A percentile compares a stretch with the other conserved stretches of the same genome.
Conservation (phyloP, 2,888 invertebrate genomes). For the Ferrisia virgata region DNA sequence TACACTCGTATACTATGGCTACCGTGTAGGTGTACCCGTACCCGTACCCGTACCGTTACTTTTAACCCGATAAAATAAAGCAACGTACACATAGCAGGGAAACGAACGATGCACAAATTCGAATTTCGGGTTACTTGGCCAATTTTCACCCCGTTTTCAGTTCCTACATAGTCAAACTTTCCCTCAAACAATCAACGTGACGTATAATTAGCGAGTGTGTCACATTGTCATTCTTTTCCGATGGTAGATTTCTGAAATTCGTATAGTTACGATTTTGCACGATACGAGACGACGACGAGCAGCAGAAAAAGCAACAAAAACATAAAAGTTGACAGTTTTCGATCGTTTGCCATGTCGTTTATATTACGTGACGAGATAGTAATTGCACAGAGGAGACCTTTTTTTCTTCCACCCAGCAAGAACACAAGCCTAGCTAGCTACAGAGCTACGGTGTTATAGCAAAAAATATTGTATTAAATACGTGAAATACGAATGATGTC, state of each 20-base stretch:
- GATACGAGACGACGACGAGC: too few relatives aligned
- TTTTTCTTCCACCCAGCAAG: background rate
- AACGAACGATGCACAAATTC: background rate
- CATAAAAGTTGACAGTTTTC: background rate
- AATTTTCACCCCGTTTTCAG: background rate
- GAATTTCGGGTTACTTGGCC: background rate
- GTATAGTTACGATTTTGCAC: background rate
- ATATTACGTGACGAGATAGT: background rate
- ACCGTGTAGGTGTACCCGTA: too few relatives aligned
- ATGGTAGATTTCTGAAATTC: background rate
- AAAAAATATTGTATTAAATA: too few relatives aligned
- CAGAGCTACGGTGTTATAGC: too few relatives aligned
- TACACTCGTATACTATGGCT: too few relatives aligned
- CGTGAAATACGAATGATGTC: too few relatives aligned
- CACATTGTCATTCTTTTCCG: background rate
- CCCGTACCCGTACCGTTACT: background rate
- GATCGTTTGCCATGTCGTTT: background rate
- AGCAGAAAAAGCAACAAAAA: too few relatives aligned
- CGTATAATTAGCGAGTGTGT: slow-evolving; percentile 11
- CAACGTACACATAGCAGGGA: background rate
- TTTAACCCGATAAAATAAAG: background rate
- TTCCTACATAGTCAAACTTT: background rate
- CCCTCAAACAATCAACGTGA: slow-evolving; percentile 16
- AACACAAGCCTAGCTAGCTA: too few relatives aligned
- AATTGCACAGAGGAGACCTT: background rate